These are phyloP conservation scores for Lacanobia wlatinum DNA, from an alignment of 2,888 invertebrate genomes.

Conservation along the genomic window DNA sequence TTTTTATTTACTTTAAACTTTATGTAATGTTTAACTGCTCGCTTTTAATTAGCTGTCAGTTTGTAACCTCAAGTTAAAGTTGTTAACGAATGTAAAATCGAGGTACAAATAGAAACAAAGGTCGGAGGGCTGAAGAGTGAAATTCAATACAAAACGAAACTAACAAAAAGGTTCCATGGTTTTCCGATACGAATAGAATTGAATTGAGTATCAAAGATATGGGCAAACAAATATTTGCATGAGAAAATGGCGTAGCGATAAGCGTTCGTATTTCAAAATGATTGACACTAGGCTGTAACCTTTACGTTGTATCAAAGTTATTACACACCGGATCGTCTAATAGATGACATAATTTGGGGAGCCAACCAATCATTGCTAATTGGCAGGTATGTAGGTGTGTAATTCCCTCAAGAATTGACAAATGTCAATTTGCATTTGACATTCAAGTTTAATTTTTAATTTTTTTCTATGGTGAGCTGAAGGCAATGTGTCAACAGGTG, in stretches of 20 bases:
- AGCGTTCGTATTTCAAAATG: conserved; percentile 16
- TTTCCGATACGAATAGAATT: conserved; percentile 30
- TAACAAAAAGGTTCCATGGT: conserved; percentile 31
- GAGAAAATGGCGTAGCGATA: conserved; percentile 19
- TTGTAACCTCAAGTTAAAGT: conserved; percentile 8
- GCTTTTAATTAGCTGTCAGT: conserved; percentile 42
- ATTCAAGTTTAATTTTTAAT: background rate
- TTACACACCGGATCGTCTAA: conserved; percentile 37
- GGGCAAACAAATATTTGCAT: conserved; percentile 8
- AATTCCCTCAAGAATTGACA: conserved; percentile 33
- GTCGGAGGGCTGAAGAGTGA: background rate
- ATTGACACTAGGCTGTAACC: conserved; percentile 25
- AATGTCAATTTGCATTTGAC: conserved; percentile 30
- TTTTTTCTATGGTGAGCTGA: background rate
- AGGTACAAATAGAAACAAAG: conserved; percentile 8
- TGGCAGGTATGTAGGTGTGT: conserved; percentile 35
- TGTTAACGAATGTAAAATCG: conserved; percentile 9
- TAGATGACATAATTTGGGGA: conserved; percentile 26
- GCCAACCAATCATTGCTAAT: conserved; percentile 46
- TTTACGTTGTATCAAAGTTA: conserved; percentile 4
- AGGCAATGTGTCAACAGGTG: background rate
- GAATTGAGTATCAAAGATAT: conserved; percentile 2
- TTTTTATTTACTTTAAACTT: conserved; percentile 33
- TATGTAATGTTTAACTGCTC: conserved; percentile 11
- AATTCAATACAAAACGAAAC: conserved; percentile 14